These are phyloP conservation scores for Stomatorhinus walkeri DNA, from an alignment of 2,797 vertebrate genomes.

Conservation along the genomic window DNA sequence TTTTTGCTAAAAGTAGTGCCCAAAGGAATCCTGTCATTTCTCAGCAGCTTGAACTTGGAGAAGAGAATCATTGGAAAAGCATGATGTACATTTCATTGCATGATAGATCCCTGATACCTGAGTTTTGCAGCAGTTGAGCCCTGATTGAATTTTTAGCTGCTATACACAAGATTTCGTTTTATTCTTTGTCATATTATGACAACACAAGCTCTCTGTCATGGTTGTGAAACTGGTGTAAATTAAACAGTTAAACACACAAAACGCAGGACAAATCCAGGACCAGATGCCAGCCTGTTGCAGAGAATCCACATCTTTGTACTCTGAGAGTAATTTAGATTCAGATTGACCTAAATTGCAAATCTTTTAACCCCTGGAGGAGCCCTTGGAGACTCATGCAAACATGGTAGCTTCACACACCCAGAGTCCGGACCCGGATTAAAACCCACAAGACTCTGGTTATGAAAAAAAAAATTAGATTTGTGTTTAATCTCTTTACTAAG, in stretches of 20 bases:
- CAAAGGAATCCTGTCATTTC: background rate
- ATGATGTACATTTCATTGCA: background rate
- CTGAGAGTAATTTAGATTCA: slow-evolving; percentile 17
- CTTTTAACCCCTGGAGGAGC: background rate
- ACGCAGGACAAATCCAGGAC: background rate
- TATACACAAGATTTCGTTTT: background rate
- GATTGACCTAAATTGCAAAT: slow-evolving; percentile 4
- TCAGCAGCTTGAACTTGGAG: background rate
- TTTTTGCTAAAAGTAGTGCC: background rate
- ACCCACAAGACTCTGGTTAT: background rate
- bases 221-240: background rate
- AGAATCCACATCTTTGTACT: background rate
- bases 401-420: background rate
- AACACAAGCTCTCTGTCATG: background rate
- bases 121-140: background rate
- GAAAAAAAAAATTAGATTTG: background rate
- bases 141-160: background rate
- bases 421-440: background rate
- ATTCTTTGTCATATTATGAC: background rate
- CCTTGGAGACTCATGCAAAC: background rate
- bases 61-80: slow-evolving; percentile 1
- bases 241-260: background rate
- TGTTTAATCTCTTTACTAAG: background rate
- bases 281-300: background rate
- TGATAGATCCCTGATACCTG: background rate